Conservation (phyloP, 92 coral and sea anemone species). For the Phenganax stokvisi region DNA sequence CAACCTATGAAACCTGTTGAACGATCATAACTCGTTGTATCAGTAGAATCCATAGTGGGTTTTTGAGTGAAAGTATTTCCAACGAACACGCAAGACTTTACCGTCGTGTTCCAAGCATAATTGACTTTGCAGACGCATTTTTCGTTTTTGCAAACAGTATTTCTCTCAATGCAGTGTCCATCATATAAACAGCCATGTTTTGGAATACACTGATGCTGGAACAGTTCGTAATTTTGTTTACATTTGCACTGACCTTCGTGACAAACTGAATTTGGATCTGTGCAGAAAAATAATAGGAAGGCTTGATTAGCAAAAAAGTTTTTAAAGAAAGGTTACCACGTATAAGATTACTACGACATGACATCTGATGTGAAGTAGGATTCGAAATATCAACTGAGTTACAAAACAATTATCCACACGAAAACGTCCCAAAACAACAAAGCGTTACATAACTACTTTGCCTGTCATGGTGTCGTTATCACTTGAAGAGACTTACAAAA, state of each 20-base stretch:
- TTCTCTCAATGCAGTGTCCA: slow-evolving; percentile 8
- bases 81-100: not conserved
- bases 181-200: slow-evolving; percentile 13
- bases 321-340: too few species aligned
- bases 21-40: not conserved
- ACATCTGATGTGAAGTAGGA: too few species aligned
- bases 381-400: too few species aligned
- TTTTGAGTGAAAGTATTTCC: not conserved
- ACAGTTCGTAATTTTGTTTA: slow-evolving; percentile 13
- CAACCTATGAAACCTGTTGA: not conserved
- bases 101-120: slow-evolving; percentile 18
- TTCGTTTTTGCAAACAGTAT: slow-evolving; percentile 8
- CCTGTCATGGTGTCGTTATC: not conserved
- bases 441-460: not conserved
- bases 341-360: too few species aligned
- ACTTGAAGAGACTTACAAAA: too few species aligned
- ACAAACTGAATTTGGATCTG: slow-evolving; percentile 29
- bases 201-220: slow-evolving; percentile 29
- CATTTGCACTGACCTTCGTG: slow-evolving; percentile 11
- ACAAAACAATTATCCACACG: too few species aligned
- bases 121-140: slow-evolving; percentile 8
- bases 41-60: not conserved
- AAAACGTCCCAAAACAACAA: too few species aligned
- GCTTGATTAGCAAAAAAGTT: not conserved
- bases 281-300: not conserved